Conservation (phyloP, 2,113 vertebrate species). For the Mesocricetus auratus region DNA sequence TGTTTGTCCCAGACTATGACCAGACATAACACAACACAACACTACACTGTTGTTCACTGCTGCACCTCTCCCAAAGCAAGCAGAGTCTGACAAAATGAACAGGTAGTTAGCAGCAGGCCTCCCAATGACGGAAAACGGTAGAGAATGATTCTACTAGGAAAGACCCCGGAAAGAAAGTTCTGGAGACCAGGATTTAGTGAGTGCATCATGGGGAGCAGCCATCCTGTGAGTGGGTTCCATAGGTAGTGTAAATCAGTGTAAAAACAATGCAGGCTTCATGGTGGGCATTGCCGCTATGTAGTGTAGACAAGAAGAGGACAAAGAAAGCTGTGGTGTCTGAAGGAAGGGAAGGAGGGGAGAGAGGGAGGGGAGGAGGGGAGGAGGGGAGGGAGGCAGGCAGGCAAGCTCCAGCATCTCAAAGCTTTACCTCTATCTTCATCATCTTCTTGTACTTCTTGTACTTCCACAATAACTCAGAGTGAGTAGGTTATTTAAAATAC, state of each 20-base stretch:
- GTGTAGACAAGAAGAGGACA: neutral
- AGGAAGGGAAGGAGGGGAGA: neutral
- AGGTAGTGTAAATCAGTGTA: neutral
- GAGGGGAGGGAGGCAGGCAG: no score
- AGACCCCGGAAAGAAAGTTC: neutral
- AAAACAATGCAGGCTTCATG: neutral
- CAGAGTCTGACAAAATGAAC: neutral
- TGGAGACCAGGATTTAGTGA: neutral
- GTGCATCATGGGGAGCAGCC: neutral
- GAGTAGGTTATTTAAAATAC: neutral
- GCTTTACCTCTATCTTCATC: neutral
- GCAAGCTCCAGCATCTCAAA: neutral
- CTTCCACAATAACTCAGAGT: neutral
- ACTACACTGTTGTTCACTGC: neutral
- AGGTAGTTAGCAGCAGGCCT: neutral
- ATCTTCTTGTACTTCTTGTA: no score
- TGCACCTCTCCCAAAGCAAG: neutral
- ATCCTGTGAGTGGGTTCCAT: accelerated
- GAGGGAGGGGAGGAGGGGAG: no score
- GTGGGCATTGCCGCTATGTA: neutral
- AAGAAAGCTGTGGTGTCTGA: neutral
- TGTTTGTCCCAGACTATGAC: neutral
- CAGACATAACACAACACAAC: neutral
- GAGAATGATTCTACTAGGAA: neutral
- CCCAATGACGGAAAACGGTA: neutral